Percentiles rank a stretch among this genome's conserved stretches.
These are phyloP conservation scores for Charina bottae DNA, from an alignment of 2,113 vertebrate genomes.

Conservation along the genomic window DNA sequence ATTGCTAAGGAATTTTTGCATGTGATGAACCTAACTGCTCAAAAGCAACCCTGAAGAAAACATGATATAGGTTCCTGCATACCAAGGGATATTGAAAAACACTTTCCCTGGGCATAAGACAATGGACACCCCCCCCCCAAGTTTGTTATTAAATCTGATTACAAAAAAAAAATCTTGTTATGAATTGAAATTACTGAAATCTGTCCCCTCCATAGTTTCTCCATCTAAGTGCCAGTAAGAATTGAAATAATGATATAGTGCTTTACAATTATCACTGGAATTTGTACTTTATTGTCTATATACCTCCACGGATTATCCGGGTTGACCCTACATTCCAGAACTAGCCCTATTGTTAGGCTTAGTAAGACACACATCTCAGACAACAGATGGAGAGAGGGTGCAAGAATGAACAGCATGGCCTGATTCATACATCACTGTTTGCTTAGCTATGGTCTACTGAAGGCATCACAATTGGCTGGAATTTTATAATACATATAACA, in stretches of 20 bases:
- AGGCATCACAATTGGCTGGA: background rate
- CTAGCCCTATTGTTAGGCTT: background rate
- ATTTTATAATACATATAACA: background rate
- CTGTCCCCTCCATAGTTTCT: background rate
- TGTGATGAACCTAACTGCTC: conserved; percentile 2
- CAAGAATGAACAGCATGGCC: background rate
- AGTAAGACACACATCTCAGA: background rate
- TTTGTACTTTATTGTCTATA: background rate
- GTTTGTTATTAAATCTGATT: background rate
- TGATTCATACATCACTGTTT: background rate
- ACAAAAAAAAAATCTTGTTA: background rate
- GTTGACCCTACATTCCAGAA: background rate
- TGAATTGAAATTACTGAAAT: background rate
- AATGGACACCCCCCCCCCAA: background rate
- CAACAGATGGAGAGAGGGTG: background rate
- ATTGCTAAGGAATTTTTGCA: background rate
- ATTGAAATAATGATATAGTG: background rate
- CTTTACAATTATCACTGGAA: background rate
- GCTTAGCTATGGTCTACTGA: background rate
- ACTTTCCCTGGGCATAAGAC: background rate
- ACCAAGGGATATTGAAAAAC: background rate
- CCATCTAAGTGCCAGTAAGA: background rate
- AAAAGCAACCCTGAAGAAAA: conserved; percentile 16
- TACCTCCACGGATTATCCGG: background rate
- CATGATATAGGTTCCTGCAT: background rate